These are phyloP conservation scores for Anseranas semipalmata DNA, from an alignment of 2,113 vertebrate species.

Conservation along the genomic window DNA sequence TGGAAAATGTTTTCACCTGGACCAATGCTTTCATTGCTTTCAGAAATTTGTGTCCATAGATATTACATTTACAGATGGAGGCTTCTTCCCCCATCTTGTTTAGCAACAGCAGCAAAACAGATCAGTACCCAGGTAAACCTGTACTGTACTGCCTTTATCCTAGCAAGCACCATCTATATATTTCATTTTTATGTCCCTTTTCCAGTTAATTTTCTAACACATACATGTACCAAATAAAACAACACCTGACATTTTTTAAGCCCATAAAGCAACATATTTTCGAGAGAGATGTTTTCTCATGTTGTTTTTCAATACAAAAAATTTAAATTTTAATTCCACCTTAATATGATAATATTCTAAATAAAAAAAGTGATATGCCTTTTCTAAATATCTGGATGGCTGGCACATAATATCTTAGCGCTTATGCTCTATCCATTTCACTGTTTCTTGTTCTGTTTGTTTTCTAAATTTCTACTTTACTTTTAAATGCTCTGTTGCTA, in stretches of 20 bases:
- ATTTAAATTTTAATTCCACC: background rate
- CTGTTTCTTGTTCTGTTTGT: background rate
- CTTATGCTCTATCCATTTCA: background rate
- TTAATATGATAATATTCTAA: background rate
- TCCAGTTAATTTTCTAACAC: background rate
- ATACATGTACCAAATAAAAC: background rate
- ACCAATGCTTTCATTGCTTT: background rate
- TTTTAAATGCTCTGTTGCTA: background rate
- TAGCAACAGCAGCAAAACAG: background rate
- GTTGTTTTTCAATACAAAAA: background rate
- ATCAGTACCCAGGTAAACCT: background rate
- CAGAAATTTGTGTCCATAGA: background rate
- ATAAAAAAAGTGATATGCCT: fast-evolving
- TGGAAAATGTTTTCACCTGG: background rate
- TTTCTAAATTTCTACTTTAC: background rate
- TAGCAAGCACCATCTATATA: background rate
- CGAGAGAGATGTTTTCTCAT: background rate
- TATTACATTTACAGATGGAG: background rate
- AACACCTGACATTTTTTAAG: background rate
- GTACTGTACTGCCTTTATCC: background rate
- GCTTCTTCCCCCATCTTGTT: background rate
- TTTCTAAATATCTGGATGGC: background rate
- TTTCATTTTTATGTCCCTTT: background rate
- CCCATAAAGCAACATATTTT: background rate
- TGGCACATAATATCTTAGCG: background rate